These are phyloP conservation scores for Phaonia tiefii DNA, from an alignment of 2,888 invertebrate species.

Conservation along the genomic window DNA sequence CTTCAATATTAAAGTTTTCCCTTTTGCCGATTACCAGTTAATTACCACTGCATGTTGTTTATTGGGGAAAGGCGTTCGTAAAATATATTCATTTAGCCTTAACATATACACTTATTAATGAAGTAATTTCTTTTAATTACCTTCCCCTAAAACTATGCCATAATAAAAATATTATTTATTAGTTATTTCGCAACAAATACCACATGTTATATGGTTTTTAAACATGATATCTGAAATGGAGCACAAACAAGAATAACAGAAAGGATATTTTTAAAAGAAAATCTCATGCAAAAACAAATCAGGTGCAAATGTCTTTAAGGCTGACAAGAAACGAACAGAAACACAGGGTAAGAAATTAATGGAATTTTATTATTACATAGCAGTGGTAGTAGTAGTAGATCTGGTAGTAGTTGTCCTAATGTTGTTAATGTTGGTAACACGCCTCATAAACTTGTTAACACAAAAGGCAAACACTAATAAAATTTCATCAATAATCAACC, in stretches of 20 bases:
- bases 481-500: slow-evolving; percentile 65
- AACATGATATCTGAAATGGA: slow-evolving; percentile 54
- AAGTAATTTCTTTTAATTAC: slow-evolving; percentile 66
- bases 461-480: slow-evolving; percentile 55
- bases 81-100: slow-evolving; percentile 40
- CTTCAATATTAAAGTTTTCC: not conserved
- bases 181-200: slow-evolving; percentile 35
- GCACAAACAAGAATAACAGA: not conserved
- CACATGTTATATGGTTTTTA: slow-evolving; percentile 52
- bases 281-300: slow-evolving; percentile 38
- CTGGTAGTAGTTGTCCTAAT: not conserved
- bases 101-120: slow-evolving; percentile 52
- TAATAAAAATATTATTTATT: slow-evolving; percentile 58
- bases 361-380: slow-evolving; percentile 44
- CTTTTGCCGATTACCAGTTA: slow-evolving; percentile 50
- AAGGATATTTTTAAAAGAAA: slow-evolving; percentile 55
- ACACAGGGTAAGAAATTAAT: slow-evolving; percentile 49
- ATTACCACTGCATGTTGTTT: slow-evolving; percentile 56
- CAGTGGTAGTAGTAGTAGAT: not conserved
- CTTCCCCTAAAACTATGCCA: slow-evolving; percentile 58
- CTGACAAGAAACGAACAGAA: not conserved
- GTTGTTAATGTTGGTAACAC: slow-evolving; percentile 42
- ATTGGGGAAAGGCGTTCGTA: slow-evolving; percentile 18
- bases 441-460: slow-evolving; percentile 63
- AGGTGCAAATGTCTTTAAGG: slow-evolving; percentile 49